Percentiles rank a stretch among this genome's conserved stretches.
Evolutionary conservation across 2,113 vertebrate species (phyloP).

Genomic region (Tragelaphus scriptus): DNA sequence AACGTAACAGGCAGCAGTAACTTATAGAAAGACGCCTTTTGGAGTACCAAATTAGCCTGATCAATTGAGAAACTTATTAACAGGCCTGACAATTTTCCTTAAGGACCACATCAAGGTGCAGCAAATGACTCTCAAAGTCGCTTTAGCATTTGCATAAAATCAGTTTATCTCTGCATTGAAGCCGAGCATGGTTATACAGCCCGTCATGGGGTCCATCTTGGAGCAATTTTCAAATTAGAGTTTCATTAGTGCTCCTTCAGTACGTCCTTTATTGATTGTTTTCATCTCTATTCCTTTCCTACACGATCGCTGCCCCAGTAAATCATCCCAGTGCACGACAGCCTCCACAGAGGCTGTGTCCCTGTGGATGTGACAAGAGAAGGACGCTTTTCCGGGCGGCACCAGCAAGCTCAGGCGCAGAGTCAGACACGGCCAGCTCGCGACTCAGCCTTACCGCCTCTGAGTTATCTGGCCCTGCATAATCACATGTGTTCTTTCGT

Average conservation of each 20-base stretch:
- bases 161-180: constrained; percentile 15
- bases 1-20: constrained; percentile 59
- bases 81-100: constrained; percentile 10
- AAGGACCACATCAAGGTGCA: constrained; percentile 43
- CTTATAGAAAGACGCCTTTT: constrained; percentile 61
- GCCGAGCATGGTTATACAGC: background rate
- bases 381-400: background rate
- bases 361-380: background rate
- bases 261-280: background rate
- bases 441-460: background rate
- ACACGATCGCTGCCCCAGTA: background rate
- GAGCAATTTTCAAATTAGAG: constrained; percentile 48
- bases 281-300: background rate
- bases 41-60: constrained; percentile 66
- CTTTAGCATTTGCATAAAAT: constrained; percentile 47
- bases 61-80: constrained; percentile 57
- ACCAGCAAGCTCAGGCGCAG: background rate
- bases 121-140: constrained; percentile 13
- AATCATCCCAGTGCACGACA: background rate
- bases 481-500: background rate
- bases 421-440: background rate
- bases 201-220: background rate
- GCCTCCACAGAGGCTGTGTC: background rate
- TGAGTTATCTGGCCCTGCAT: background rate
- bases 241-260: constrained; percentile 15